Evolutionary conservation across 2,888 invertebrate species (phyloP).

Genomic region (Cheilosia pagana): DNA sequence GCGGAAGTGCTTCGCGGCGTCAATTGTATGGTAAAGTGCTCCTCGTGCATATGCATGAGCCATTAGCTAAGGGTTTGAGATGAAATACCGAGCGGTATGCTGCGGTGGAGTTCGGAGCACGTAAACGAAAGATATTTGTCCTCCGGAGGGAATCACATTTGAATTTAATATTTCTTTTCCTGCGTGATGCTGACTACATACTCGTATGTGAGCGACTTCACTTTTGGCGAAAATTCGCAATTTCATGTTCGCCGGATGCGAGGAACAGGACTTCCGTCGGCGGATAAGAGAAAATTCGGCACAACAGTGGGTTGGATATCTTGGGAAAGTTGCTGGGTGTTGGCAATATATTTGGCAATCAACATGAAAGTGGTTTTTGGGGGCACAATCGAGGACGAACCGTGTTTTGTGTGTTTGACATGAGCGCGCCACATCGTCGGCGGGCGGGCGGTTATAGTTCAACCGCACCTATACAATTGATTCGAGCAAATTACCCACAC

Average conservation of each 20-base stretch:
- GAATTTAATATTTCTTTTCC: conserved; percentile 66
- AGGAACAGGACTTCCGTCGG: conserved; percentile 61
- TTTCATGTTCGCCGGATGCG: conserved; percentile 64
- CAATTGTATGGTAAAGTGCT: conserved; percentile 70
- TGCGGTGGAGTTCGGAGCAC: conserved; percentile 16
- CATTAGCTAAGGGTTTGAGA: conserved; percentile 59
- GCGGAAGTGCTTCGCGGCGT: conserved; percentile 67
- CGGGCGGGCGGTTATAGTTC: conserved; percentile 6
- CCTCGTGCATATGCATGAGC: conserved; percentile 73
- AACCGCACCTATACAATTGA: conserved; percentile 15
- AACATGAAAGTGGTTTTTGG: conserved; percentile 33
- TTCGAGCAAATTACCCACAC: conserved; percentile 1
- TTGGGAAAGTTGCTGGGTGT: conserved; percentile 18
- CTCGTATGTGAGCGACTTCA: conserved; percentile 5
- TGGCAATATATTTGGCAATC: conserved; percentile 50
- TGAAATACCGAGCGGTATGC: conserved; percentile 8
- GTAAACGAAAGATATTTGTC: conserved; percentile 56
- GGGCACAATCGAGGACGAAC: conserved; percentile 2
- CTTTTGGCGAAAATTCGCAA: conserved; percentile 56
- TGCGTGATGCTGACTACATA: conserved; percentile 31
- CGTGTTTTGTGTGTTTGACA: conserved; percentile 44
- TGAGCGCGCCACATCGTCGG: not conserved
- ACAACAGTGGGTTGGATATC: conserved; percentile 13
- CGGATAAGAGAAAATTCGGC: conserved; percentile 21
- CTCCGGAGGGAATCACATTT: conserved; percentile 60